These are phyloP conservation scores for Zosterops lateralis DNA, from an alignment of 2,113 vertebrate species.

Conservation along the genomic window DNA sequence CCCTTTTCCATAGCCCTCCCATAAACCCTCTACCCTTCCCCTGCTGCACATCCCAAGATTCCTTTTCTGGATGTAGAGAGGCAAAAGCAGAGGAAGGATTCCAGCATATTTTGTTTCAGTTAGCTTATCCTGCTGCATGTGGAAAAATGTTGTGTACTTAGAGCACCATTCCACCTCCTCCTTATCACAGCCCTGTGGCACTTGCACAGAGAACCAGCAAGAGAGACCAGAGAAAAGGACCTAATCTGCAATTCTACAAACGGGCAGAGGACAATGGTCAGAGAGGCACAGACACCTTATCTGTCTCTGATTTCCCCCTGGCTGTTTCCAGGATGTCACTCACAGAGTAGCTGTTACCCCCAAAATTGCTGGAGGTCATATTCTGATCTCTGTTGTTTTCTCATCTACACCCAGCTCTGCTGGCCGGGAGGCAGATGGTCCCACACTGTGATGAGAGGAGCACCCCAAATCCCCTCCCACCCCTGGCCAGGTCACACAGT, in stretches of 20 bases:
- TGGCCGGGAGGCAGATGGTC: neutral
- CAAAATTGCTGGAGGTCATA: neutral
- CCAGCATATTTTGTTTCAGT: neutral
- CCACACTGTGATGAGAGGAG: neutral
- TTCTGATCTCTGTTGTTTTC: neutral
- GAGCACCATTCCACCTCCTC: neutral
- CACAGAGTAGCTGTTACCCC: neutral
- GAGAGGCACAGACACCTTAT: neutral
- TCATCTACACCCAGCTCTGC: neutral
- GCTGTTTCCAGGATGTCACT: neutral
- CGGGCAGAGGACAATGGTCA: neutral
- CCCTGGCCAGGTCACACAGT: neutral
- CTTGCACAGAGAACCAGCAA: neutral
- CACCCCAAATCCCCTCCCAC: neutral
- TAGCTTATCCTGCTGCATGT: neutral
- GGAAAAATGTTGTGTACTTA: neutral
- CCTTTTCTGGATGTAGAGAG: neutral
- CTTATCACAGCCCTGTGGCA: constrained; percentile 21
- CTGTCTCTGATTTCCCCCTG: neutral
- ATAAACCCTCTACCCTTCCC: neutral
- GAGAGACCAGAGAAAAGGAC: neutral
- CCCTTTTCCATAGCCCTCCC: neutral
- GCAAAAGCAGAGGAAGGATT: neutral
- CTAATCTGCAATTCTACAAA: constrained; percentile 10
- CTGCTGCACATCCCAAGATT: neutral